A percentile compares a stretch with the other conserved stretches of the same genome.
phyloP scores from a whole-genome alignment of 1,140 invertebrate species.

The Pteromalus puparum region DNA sequence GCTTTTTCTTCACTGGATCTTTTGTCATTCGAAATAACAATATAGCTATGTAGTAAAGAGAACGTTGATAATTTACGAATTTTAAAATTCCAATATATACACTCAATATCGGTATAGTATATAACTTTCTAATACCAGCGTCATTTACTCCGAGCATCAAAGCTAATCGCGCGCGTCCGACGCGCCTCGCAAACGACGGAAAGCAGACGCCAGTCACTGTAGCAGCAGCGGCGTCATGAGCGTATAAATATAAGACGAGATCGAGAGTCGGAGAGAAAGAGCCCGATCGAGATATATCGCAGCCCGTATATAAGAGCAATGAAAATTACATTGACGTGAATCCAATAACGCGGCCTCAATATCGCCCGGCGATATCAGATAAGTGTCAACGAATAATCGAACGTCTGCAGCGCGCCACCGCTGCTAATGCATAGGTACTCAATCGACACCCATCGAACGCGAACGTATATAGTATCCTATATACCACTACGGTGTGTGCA shows the following conservation, averaged over 20 bases:
- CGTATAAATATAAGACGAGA: neutral
- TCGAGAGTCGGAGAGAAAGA: neutral
- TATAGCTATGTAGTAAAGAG: too few relatives aligned
- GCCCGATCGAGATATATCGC: neutral
- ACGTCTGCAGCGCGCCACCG: neutral
- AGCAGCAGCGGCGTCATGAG: neutral
- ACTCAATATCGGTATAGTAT: too few relatives aligned
- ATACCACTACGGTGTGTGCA: too few relatives aligned
- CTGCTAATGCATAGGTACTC: constrained; percentile 27
- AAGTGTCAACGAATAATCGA: constrained; percentile 36
- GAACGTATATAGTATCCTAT: too few relatives aligned
- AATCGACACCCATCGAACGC: constrained; percentile 12
- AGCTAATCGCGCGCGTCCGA: neutral
- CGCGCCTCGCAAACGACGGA: too few relatives aligned
- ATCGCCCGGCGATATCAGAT: constrained; percentile 29
- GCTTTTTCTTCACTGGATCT: neutral
- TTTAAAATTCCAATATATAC: too few relatives aligned
- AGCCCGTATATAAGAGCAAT: constrained; percentile 20
- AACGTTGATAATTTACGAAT: too few relatives aligned
- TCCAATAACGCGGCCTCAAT: constrained; percentile 39
- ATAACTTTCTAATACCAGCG: neutral
- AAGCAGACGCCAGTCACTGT: too few relatives aligned
- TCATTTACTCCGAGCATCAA: neutral
- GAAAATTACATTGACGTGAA: constrained; percentile 37
- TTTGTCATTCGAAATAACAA: too few relatives aligned